A percentile compares a stretch with the other conserved stretches of the same genome.
Conservation (phyloP, 2,797 vertebrate genomes). For the Luscinia luscinia region DNA sequence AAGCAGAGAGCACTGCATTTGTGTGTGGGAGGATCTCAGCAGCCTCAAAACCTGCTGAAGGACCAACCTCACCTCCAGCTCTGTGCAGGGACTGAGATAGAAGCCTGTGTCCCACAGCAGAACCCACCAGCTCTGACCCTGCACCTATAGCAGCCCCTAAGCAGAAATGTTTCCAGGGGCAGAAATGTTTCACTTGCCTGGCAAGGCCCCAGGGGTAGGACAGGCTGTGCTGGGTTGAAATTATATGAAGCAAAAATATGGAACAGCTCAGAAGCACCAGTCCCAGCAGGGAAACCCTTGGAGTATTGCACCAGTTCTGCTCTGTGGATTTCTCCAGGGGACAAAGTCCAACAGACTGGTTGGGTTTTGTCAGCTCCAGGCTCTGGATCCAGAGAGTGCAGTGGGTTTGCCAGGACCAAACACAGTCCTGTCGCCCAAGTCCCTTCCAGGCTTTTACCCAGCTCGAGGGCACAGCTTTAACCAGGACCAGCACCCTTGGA, state of each 20-base stretch:
- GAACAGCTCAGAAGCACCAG: background rate
- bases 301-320: background rate
- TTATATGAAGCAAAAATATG: background rate
- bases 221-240: background rate
- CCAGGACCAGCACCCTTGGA: background rate
- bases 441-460: background rate
- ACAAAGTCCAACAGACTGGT: background rate
- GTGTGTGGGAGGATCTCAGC: background rate
- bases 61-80: background rate
- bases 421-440: background rate
- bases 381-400: background rate
- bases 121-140: background rate
- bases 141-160: background rate
- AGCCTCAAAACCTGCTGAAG: background rate
- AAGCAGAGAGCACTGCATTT: accelerated
- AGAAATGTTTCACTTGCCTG: background rate
- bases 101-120: accelerated
- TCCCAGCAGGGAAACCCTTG: background rate
- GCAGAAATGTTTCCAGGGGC: background rate
- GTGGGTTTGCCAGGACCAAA: background rate
- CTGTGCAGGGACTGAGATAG: background rate
- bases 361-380: background rate
- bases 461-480: background rate
- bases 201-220: background rate
- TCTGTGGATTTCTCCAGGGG: background rate